phyloP scores from a whole-genome alignment of 2,888 invertebrate species.

The Pasiphila rectangulata region DNA sequence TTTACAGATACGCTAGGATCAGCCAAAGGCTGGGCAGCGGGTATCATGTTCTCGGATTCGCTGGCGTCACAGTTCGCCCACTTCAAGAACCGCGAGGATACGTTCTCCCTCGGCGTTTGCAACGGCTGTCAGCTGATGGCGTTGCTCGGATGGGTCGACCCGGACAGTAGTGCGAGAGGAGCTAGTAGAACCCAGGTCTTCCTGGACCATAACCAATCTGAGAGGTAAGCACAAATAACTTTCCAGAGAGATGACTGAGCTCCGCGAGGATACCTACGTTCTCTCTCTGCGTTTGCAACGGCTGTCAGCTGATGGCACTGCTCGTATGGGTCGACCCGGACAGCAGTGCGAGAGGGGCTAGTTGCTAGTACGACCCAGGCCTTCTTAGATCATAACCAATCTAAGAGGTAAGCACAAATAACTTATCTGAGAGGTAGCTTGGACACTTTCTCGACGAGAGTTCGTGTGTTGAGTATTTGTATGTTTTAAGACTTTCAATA shows the following conservation, averaged over 20 bases:
- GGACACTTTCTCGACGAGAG: too few species aligned
- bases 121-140: constrained; percentile 99
- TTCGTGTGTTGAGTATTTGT: too few species aligned
- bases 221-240: constrained; percentile 84
- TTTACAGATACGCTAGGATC: constrained; percentile 93
- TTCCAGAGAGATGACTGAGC: too few species aligned
- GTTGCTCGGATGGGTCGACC: constrained; percentile 93
- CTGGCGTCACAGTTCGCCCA: constrained; percentile 88
- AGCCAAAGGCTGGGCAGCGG: constrained; percentile 98
- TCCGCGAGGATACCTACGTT: too few species aligned
- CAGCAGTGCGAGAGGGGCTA: constrained; percentile 39
- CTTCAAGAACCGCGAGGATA: constrained; percentile 88
- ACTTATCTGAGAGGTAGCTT: too few species aligned
- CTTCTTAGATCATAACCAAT: constrained; percentile 90
- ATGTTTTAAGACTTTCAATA: too few species aligned
- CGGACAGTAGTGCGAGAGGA: constrained; percentile 45
- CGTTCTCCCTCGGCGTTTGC: constrained; percentile 98
- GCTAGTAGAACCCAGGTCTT: constrained; percentile 80
- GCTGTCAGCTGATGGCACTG: constrained; percentile 96
- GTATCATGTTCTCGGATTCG: constrained; percentile 89
- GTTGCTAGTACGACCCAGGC: constrained; percentile 80
- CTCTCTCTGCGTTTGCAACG: constrained; percentile 98
- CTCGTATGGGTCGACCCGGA: constrained; percentile 92
- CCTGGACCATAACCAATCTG: constrained; percentile 92
- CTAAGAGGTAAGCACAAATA: constrained; percentile 94